Evolutionary conservation across 2,113 vertebrate genomes (phyloP).

Genomic region (Sinocyclocheilus grahami): DNA sequence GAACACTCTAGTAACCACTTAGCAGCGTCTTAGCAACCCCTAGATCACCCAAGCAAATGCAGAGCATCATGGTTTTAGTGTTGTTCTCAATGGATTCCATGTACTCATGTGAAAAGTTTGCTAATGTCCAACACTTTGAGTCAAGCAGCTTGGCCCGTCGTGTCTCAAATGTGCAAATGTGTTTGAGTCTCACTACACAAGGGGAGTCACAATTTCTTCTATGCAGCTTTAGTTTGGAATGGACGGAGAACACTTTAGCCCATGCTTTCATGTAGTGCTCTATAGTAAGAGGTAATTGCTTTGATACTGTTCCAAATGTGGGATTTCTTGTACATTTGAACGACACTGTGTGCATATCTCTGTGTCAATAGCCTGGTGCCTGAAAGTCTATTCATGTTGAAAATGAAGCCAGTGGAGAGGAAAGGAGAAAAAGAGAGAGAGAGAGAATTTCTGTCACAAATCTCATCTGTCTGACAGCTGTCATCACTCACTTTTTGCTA

Average conservation of each 20-base stretch:
- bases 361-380: slow-evolving; percentile 63
- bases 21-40: not conserved
- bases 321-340: slow-evolving; percentile 47
- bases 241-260: slow-evolving; percentile 36
- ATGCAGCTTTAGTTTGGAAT: slow-evolving; percentile 37
- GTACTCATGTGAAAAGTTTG: not conserved
- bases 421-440: slow-evolving; percentile 61
- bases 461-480: slow-evolving; percentile 73
- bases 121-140: no score
- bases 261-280: slow-evolving; percentile 38
- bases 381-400: slow-evolving; percentile 68
- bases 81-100: not conserved
- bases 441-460: slow-evolving; percentile 65
- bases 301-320: slow-evolving; percentile 56
- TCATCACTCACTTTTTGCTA: slow-evolving; percentile 73
- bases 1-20: not conserved
- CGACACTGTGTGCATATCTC: slow-evolving; percentile 42
- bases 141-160: slow-evolving; percentile 19
- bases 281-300: slow-evolving; percentile 46
- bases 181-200: slow-evolving; percentile 34
- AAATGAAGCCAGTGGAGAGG: slow-evolving; percentile 67
- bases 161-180: slow-evolving; percentile 23
- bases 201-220: slow-evolving; percentile 4
- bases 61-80: not conserved
- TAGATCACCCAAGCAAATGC: not conserved